Conservation (phyloP, 2,888 invertebrate genomes). For the Hemicrepidius hirtus region DNA sequence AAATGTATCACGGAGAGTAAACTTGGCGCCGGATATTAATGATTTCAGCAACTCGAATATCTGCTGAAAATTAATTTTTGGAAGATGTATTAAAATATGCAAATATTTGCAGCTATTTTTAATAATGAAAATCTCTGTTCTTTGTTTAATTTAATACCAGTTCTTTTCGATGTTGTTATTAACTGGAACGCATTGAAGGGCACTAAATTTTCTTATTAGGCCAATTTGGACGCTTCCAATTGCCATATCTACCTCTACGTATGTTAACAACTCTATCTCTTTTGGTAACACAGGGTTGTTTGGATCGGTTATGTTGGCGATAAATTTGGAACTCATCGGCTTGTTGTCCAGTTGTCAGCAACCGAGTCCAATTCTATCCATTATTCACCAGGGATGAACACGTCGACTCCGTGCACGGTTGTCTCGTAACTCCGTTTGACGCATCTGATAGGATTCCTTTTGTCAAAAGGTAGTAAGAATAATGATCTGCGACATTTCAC, state of each 20-base stretch:
- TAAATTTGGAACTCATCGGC: conserved; percentile 51
- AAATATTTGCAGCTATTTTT: conserved; percentile 19
- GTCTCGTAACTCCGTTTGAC: conserved; percentile 63
- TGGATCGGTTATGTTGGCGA: conserved; percentile 23
- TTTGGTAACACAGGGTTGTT: conserved; percentile 7
- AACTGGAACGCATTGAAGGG: background rate
- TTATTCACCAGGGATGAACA: conserved; percentile 64
- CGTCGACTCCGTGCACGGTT: conserved; percentile 61
- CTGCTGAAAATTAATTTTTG: conserved; percentile 21
- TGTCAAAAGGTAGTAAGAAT: conserved; percentile 64
- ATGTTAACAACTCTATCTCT: conserved; percentile 18
- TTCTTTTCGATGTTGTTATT: background rate
- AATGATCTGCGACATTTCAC: conserved; percentile 62
- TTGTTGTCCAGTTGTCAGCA: conserved; percentile 63
- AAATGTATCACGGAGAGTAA: conserved; percentile 18
- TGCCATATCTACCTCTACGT: background rate
- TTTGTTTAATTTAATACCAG: background rate
- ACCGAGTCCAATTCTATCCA: conserved; percentile 61
- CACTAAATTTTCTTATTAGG: background rate
- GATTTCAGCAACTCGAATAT: background rate
- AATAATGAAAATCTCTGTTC: background rate
- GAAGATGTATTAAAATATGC: background rate
- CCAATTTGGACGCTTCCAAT: background rate
- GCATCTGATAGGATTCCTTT: conserved; percentile 64
- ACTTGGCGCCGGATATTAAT: conserved; percentile 31